Percentiles rank a stretch among this genome's conserved stretches.
Conservation (phyloP, 2,888 invertebrate genomes). For the Drosophila rellima region DNA sequence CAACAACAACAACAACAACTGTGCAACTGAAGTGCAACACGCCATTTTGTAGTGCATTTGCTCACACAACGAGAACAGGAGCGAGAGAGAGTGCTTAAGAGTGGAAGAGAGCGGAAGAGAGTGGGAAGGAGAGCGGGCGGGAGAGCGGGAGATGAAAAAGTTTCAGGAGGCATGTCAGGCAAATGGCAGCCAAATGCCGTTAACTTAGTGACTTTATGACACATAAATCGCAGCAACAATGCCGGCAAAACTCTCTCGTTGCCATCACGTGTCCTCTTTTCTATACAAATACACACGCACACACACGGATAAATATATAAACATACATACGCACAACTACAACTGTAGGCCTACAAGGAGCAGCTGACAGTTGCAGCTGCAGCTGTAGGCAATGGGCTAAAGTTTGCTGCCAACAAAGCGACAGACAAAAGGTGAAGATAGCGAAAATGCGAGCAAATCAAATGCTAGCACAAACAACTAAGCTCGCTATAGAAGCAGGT, state of each 20-base stretch:
- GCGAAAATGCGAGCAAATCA: conserved; percentile 54
- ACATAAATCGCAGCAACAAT: conserved; percentile 82
- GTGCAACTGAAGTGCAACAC: conserved; percentile 53
- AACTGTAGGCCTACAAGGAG: conserved; percentile 47
- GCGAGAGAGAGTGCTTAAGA: neutral
- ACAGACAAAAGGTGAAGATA: conserved; percentile 40
- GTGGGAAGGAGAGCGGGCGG: conserved; percentile 10
- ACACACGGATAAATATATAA: conserved; percentile 1
- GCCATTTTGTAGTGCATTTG: conserved; percentile 55
- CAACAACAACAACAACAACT: conserved; percentile 40
- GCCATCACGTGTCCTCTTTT: conserved; percentile 51
- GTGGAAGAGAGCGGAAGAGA: neutral
- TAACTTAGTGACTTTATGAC: conserved; percentile 85
- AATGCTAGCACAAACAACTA: conserved; percentile 42
- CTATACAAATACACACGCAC: conserved; percentile 9
- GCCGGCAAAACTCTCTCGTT: conserved; percentile 46
- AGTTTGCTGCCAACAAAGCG: conserved; percentile 43
- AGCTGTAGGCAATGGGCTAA: conserved; percentile 36
- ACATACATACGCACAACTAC: neutral
- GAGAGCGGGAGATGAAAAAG: conserved; percentile 28
- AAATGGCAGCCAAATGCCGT: conserved; percentile 75
- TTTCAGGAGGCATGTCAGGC: conserved; percentile 55
- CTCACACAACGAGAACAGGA: conserved; percentile 2
- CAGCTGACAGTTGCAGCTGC: conserved; percentile 50
- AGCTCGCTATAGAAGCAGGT: neutral